Evolutionary conservation across 37 sponge, comb jelly and placozoan genomes (phyloP).

Genomic region (Spongilla lacustris): DNA sequence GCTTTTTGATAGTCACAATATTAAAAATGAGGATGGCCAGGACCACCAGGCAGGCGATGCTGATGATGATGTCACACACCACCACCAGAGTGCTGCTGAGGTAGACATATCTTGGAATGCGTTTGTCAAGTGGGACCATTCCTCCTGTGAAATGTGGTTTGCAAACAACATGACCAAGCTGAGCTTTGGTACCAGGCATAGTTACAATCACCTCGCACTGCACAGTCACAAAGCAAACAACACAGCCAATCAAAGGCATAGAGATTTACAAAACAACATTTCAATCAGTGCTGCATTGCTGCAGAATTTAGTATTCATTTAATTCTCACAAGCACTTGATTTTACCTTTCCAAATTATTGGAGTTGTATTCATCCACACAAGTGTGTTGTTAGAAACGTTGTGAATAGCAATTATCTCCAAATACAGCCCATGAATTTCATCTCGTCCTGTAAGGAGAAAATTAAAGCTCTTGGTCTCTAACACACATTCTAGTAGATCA

Average conservation of each 20-base stretch:
- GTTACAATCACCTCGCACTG: no score
- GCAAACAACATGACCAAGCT: neutral
- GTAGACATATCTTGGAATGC: neutral
- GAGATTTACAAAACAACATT: no score
- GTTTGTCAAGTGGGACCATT: neutral
- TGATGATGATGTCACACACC: neutral
- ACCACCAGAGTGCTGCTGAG: conserved; percentile 2
- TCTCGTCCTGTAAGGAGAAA: neutral
- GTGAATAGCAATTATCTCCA: neutral
- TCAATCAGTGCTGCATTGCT: no score
- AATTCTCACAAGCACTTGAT: neutral
- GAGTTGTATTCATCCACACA: neutral
- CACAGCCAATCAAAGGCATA: no score
- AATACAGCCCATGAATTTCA: neutral
- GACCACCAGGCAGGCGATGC: conserved; percentile 6
- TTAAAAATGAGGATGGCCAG: conserved; percentile 35
- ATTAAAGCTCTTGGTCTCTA: no score
- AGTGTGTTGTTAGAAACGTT: neutral
- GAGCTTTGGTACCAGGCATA: neutral
- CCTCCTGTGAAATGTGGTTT: conserved; percentile 5
- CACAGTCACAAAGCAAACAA: no score
- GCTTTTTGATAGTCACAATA: conserved; percentile 22
- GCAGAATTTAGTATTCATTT: no score
- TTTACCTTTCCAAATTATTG: neutral
- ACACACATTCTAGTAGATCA: no score